Evolutionary conservation across 2,888 invertebrate genomes (phyloP).

Genomic region (Epiblema foenella): DNA sequence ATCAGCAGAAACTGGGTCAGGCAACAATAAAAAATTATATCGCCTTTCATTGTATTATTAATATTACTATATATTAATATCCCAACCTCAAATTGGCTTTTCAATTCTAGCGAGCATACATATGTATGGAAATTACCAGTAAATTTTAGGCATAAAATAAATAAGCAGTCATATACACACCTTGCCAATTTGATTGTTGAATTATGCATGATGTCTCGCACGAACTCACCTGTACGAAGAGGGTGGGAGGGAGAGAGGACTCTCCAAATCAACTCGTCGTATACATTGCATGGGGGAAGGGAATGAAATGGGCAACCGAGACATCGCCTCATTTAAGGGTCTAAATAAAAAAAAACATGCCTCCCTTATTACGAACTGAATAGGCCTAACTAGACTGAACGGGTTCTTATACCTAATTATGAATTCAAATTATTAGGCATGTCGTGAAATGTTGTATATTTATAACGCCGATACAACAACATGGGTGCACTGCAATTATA

Average conservation of each 20-base stretch:
- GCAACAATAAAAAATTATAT: slow-evolving; percentile 27
- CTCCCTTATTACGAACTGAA: slow-evolving; percentile 59
- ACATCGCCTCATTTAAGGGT: slow-evolving; percentile 65
- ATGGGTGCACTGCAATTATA: no score
- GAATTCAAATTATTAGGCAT: slow-evolving; percentile 43
- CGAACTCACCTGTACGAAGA: slow-evolving; percentile 66
- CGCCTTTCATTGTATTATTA: slow-evolving; percentile 20
- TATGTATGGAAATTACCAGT: slow-evolving; percentile 70
- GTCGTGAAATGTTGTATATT: background rate
- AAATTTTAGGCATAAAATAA: slow-evolving; percentile 75
- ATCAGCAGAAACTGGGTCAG: slow-evolving; percentile 33
- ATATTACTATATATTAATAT: slow-evolving; percentile 38
- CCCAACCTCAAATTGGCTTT: slow-evolving; percentile 47
- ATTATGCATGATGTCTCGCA: slow-evolving; percentile 81
- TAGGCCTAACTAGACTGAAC: slow-evolving; percentile 26
- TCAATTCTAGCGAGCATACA: slow-evolving; percentile 51
- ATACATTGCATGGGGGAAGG: slow-evolving; percentile 62
- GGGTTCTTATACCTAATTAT: slow-evolving; percentile 57
- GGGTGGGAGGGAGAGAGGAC: slow-evolving; percentile 61
- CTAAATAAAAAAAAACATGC: slow-evolving; percentile 65
- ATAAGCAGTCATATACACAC: slow-evolving; percentile 77
- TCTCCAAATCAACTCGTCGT: slow-evolving; percentile 64
- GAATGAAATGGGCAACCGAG: slow-evolving; percentile 74
- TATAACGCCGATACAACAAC: background rate
- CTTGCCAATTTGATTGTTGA: slow-evolving; percentile 82